phyloP scores from a whole-genome alignment of 2,113 vertebrate genomes.

The Balaeniceps rex region DNA sequence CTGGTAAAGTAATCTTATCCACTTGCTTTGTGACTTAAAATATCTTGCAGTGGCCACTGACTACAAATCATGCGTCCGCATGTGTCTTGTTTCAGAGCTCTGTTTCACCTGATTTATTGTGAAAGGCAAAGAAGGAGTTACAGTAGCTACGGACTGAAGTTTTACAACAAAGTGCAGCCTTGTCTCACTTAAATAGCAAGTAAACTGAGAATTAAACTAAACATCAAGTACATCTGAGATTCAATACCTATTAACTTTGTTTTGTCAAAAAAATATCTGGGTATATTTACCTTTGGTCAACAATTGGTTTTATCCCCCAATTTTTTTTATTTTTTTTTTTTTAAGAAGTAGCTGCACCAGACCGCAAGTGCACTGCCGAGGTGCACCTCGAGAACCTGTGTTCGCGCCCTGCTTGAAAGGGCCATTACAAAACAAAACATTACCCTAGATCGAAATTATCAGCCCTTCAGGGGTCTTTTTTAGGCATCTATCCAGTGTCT shows the following conservation, averaged over 20 bases:
- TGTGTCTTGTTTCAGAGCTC: not conserved
- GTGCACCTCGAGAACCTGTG: not conserved
- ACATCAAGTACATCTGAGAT: not conserved
- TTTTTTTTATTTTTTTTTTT: not conserved
- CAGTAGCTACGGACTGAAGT: not conserved
- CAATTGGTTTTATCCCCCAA: not conserved
- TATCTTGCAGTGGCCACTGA: not conserved
- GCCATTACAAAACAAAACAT: not conserved
- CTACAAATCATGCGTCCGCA: not conserved
- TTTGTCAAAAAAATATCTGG: not conserved
- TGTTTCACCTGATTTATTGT: not conserved
- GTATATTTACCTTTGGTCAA: not conserved
- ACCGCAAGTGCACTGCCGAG: rapidly evolving
- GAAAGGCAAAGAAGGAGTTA: not conserved
- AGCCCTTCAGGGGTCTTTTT: not conserved
- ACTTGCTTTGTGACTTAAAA: not conserved
- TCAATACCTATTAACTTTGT: not conserved
- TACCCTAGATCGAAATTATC: not conserved
- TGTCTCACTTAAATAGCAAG: not conserved
- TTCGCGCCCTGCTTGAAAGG: not conserved
- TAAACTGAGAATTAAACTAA: not conserved
- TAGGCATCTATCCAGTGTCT: not conserved
- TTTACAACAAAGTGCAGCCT: not conserved
- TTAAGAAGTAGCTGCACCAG: not conserved
- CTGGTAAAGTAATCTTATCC: not conserved